phyloP scores from a whole-genome alignment of 2,113 vertebrate genomes.

The Muntiacus reevesi region DNA sequence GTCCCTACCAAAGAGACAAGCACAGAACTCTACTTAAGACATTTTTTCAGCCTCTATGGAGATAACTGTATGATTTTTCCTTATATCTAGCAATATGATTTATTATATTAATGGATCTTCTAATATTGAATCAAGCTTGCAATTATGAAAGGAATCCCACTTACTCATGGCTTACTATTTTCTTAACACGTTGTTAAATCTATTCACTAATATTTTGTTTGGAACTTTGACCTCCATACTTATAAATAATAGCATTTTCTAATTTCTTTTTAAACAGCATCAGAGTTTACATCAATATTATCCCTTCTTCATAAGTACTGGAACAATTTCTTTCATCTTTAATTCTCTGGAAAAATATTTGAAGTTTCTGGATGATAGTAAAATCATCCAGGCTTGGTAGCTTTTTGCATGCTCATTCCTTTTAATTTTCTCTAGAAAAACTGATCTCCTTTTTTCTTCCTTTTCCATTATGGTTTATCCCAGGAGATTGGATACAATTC shows the following conservation, averaged over 20 bases:
- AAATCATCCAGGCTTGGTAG: background rate
- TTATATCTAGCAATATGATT: background rate
- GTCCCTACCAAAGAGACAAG: background rate
- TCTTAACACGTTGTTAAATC: background rate
- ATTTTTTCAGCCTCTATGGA: background rate
- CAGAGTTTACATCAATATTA: background rate
- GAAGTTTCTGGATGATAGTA: background rate
- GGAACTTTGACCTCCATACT: background rate
- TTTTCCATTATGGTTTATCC: background rate
- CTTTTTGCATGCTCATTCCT: background rate
- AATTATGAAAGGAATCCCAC: background rate
- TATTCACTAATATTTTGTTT: background rate
- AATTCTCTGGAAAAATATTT: background rate
- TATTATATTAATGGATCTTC: background rate
- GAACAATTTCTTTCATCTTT: background rate
- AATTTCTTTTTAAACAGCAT: background rate
- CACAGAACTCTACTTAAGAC: background rate
- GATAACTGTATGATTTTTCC: background rate
- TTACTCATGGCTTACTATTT: background rate
- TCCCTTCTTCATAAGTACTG: background rate
- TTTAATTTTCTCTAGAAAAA: background rate
- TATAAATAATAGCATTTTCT: background rate
- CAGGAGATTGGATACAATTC: background rate
- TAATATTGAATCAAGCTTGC: background rate
- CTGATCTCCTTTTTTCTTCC: background rate